A percentile compares a stretch with the other conserved stretches of the same genome.
phyloP scores from a whole-genome alignment of 2,113 vertebrate genomes.

The Otis tarda region DNA sequence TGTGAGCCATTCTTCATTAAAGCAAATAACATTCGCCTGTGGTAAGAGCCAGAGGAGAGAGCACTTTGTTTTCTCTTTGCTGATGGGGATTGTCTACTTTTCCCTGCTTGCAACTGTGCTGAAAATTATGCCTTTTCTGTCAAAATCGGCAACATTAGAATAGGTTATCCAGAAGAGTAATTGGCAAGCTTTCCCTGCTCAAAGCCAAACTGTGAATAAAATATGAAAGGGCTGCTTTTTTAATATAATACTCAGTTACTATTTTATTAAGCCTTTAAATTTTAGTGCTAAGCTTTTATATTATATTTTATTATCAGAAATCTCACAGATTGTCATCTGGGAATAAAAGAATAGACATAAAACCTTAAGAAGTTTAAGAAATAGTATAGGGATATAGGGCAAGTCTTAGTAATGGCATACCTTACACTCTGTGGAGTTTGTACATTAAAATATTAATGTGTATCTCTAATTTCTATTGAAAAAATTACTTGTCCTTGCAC shows the following conservation, averaged over 20 bases:
- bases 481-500: neutral
- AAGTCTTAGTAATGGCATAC: neutral
- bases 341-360: neutral
- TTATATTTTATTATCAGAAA: neutral
- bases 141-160: neutral
- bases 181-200: neutral
- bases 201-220: neutral
- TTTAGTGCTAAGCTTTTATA: neutral
- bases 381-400: neutral
- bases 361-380: neutral
- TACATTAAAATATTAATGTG: neutral
- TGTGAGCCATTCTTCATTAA: slow-evolving; percentile 24
- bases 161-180: neutral
- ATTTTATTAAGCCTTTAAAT: neutral
- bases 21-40: slow-evolving; percentile 28
- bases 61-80: slow-evolving; percentile 10
- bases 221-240: neutral
- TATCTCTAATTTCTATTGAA: neutral
- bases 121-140: slow-evolving; percentile 28
- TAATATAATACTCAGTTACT: neutral
- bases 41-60: slow-evolving; percentile 44
- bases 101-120: neutral
- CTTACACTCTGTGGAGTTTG: neutral
- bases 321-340: neutral
- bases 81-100: slow-evolving; percentile 32